phyloP scores from a whole-genome alignment of 2,888 invertebrate genomes.

The Priocnemis perturbator region DNA sequence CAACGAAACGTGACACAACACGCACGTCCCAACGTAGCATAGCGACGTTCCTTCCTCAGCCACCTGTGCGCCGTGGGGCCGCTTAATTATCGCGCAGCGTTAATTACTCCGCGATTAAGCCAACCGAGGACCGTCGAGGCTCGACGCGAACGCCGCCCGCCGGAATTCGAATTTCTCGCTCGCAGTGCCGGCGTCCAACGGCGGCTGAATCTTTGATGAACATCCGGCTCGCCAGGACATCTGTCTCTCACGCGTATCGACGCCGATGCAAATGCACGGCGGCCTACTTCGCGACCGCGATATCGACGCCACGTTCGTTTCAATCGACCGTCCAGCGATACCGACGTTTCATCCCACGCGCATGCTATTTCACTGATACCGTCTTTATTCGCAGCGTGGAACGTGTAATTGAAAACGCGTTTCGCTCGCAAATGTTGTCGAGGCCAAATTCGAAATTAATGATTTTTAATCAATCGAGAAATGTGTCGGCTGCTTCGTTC shows the following conservation, averaged over 20 bases:
- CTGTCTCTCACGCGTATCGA: no score
- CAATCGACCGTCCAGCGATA: background rate
- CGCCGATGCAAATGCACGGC: no score
- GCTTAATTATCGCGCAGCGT: constrained; percentile 57
- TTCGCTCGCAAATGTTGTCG: no score
- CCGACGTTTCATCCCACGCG: background rate
- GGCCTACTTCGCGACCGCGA: no score
- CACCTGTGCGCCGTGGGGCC: constrained; percentile 9
- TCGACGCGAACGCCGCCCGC: constrained; percentile 15
- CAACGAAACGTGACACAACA: background rate
- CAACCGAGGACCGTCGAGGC: constrained; percentile 23
- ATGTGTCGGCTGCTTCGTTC: no score
- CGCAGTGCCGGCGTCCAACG: background rate
- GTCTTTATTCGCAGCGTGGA: no score
- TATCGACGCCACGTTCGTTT: background rate
- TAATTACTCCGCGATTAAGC: constrained; percentile 57
- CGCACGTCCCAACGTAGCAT: constrained; percentile 32
- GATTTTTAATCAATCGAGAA: no score
- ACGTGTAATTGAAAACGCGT: no score
- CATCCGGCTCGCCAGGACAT: no score
- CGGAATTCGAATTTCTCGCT: constrained; percentile 41
- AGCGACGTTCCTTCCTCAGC: constrained; percentile 44
- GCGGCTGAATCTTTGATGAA: no score
- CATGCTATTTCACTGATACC: no score
- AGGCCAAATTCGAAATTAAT: no score